A percentile compares a stretch with the other conserved stretches of the same genome.
Evolutionary conservation across 2,888 invertebrate genomes (phyloP).

Genomic region (Apotomis turbidana): DNA sequence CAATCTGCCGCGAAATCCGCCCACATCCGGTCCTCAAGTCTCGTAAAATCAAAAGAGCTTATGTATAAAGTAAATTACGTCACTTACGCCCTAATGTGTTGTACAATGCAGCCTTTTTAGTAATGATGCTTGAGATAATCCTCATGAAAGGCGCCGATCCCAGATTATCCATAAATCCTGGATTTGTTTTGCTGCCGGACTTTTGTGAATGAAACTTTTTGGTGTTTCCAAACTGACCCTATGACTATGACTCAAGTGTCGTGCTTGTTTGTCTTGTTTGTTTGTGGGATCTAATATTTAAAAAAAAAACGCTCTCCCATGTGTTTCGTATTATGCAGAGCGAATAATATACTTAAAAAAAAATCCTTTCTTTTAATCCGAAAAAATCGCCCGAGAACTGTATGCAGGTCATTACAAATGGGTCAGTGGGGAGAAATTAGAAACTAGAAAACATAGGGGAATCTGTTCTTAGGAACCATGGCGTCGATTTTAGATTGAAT

Average conservation of each 20-base stretch:
- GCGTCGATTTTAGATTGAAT: too few relatives aligned
- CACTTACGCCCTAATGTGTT: constrained; percentile 1
- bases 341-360: too few relatives aligned
- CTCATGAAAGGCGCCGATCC: constrained; percentile 27
- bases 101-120: constrained; percentile 2
- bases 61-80: background rate
- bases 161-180: constrained; percentile 56
- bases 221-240: constrained; percentile 1
- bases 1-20: constrained; percentile 55
- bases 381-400: too few relatives aligned
- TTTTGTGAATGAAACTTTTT: constrained; percentile 38
- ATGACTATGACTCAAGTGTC: constrained; percentile 18
- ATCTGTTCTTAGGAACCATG: too few relatives aligned
- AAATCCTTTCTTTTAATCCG: too few relatives aligned
- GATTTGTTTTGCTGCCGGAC: constrained; percentile 42
- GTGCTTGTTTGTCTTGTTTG: background rate
- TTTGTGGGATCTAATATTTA: background rate
- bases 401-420: too few relatives aligned
- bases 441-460: too few relatives aligned
- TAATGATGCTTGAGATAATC: constrained; percentile 25
- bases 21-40: constrained; percentile 67
- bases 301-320: background rate
- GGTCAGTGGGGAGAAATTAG: too few relatives aligned
- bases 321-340: too few relatives aligned
- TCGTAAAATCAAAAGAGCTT: constrained; percentile 8